Evolutionary conservation across 2,113 vertebrate species (phyloP), one percentile per base, ranked within the genome.

Genomic region (Thamnaconus septentrionalis): DNA sequence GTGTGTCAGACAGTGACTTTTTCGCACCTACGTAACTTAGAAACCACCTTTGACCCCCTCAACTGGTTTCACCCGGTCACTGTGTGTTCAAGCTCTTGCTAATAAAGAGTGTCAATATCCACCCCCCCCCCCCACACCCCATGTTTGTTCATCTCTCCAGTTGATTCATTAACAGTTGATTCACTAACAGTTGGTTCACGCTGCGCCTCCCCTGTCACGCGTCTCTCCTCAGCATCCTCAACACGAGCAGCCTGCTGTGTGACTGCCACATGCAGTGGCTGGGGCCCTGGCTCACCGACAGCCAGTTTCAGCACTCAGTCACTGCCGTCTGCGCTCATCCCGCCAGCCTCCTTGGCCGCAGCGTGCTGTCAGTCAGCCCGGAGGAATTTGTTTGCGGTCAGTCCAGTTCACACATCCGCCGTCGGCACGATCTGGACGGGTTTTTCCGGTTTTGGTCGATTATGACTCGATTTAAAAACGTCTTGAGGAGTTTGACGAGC

Each of bases 261-360:
- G 97, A 99, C 89, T 99, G 97, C 83, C 96, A 98, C 61, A 90
- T 99, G 82, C 96, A 96, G 87, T 98, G 96, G 96, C 83, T 99
- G 50, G 93, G 94, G 1, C 93, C 92, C 43, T 99, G 96, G 96
- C 87, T 98, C 89, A 90, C 85, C 1, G 94, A 94, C 91, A 92
- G 67, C 90, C 92, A 42, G 49, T 96, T 98, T 67, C 92, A 94
- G 74, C 86, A 79, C 53, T 93, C 94, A 54, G 92, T 97, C 40
- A 93, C 93, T 8, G 95, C 95, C 69, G 89, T 90, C 84, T 99
- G 97, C 70, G 95, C 96, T 70, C 96, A 99, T 87, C 97, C 97
- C 58, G 91, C 94, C 81, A 77, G 78, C 79, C 90, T 98, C 1
- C 94, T 96, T 62, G 94, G 93, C 64, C 94, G 71, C 80, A 95